phyloP scores from a whole-genome alignment of 1,140 invertebrate genomes.

The Frieseomelitta varia region DNA sequence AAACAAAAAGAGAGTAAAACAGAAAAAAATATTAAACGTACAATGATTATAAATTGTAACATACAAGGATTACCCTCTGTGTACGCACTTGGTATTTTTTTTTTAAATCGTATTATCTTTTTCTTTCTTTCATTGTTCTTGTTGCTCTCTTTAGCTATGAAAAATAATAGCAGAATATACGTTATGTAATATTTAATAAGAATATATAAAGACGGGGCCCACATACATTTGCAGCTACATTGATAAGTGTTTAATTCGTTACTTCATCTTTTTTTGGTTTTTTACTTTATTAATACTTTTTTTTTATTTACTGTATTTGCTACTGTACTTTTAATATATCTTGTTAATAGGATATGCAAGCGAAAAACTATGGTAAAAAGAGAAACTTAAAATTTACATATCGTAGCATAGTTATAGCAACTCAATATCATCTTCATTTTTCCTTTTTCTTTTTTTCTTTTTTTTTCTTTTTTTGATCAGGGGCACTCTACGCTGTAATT shows the following conservation, averaged over 20 bases:
- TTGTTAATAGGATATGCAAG: conserved; percentile 69
- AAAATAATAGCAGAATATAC: conserved; percentile 80
- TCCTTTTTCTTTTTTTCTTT: neutral
- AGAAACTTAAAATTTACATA: conserved; percentile 63
- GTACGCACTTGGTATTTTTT: conserved; percentile 51
- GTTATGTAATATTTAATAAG: conserved; percentile 81
- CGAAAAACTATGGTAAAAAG: conserved; percentile 65
- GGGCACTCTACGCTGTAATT: neutral
- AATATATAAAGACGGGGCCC: conserved; percentile 79
- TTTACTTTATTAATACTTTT: conserved; percentile 67
- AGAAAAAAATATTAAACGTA: conserved; percentile 59
- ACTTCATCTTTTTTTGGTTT: conserved; percentile 58
- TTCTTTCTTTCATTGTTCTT: conserved; percentile 42
- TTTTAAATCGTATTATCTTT: conserved; percentile 33
- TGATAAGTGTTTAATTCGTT: conserved; percentile 70
- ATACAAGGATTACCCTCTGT: conserved; percentile 51
- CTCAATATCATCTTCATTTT: conserved; percentile 2
- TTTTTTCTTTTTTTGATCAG: neutral
- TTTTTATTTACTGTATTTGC: conserved; percentile 60
- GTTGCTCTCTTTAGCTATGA: conserved; percentile 72
- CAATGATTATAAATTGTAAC: conserved; percentile 60
- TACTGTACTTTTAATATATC: conserved; percentile 71
- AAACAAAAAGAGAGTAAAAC: conserved; percentile 59
- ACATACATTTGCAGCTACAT: conserved; percentile 75
- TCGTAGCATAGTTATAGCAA: conserved; percentile 36